Base-by-base conservation (phyloP, 2,797 vertebrate species). In the Nannoperca obscura region DNA sequence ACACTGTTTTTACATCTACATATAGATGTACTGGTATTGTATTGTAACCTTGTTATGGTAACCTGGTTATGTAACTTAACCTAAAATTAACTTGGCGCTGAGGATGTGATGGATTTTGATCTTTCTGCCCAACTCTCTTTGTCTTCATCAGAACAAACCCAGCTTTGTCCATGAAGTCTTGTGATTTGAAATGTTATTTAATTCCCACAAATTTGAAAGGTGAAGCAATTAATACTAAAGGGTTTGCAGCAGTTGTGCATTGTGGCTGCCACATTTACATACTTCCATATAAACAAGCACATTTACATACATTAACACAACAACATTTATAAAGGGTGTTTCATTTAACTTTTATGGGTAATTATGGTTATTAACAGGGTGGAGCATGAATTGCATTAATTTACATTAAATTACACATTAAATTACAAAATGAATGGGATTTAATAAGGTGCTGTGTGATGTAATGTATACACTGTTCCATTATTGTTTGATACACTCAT, bases 231-330 rank as follows among this genome's bases (percentile, higher is more conserved):
- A 44, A 54, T n/a, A 30, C 42, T 22, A 6, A 27, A 46, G 17
- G 20, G 27, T 76, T 62, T 65, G 62, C 34, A 64, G 34, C 27
- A 11, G 36, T 17, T 6, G 20, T 58, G 71, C 9, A 0, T 55
- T 24, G 14, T 42, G 53, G 15, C 66, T 64, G 63, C 13, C 2
- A 59, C 60, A 73, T 84, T 80, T 73, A 54, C 32, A 78, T 81
- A 58, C 47, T 3, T 53, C 54, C 34, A 78, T 80, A 76, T 54
- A 86, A 80, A 81, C 47, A 78, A 69, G 42, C 32, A 67, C 27
- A 80, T 82, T 84, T 69, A 60, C 76, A 80, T 80, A 64, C 60
- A 76, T 80, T 76, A 74, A 15, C 54, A 30, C 32, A 42, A 22
- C 4, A 24, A 38, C 63, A 69, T 73, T 63, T 32, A 80, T 69